Evolutionary conservation across 2,797 vertebrate genomes (phyloP).

Genomic region (Acanthurus tractus): DNA sequence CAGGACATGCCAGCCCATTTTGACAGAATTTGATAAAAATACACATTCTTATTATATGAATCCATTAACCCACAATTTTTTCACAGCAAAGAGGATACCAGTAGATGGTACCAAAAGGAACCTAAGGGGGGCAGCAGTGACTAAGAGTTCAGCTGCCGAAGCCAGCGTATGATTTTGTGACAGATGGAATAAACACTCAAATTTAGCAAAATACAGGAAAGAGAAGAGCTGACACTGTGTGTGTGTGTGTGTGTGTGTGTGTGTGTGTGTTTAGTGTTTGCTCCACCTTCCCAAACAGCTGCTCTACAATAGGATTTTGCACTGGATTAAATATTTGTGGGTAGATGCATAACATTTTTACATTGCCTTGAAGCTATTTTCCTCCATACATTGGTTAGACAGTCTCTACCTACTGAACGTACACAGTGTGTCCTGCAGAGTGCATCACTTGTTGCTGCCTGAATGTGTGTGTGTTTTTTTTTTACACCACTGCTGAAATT

Average conservation of each 20-base stretch:
- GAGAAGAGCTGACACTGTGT: neutral
- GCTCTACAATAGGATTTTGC: neutral
- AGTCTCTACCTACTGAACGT: neutral
- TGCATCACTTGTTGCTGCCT: neutral
- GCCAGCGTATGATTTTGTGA: neutral
- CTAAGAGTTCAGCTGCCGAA: constrained; percentile 12
- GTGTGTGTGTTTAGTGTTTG: neutral
- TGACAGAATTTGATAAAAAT: neutral
- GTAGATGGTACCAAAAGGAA: neutral
- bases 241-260: neutral
- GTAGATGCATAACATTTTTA: neutral
- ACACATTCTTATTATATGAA: neutral
- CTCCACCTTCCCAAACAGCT: neutral
- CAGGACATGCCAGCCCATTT: neutral
- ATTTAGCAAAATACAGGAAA: constrained; percentile 11
- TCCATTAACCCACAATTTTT: neutral
- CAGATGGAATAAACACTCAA: neutral
- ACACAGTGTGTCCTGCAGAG: neutral
- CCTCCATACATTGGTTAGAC: neutral
- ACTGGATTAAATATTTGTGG: neutral
- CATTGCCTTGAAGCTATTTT: neutral
- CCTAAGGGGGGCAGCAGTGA: constrained; percentile 78
- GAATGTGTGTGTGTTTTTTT: neutral
- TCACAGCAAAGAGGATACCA: neutral
- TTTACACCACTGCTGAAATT: neutral